Conservation (phyloP, 1,140 invertebrate species). For the Magallana gigas region DNA sequence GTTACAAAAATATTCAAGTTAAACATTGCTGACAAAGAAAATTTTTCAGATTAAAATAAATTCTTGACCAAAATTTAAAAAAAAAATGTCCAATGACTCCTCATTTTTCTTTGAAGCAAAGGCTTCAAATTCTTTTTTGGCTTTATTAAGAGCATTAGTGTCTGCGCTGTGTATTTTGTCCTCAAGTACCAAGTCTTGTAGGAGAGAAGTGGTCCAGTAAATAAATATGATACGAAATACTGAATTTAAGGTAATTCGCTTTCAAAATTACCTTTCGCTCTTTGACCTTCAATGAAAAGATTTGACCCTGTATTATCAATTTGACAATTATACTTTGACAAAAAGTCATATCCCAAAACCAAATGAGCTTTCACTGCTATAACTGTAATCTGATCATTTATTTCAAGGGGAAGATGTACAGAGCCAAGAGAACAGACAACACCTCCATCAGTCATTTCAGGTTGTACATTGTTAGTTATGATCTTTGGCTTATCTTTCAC, state of each 20-base stretch:
- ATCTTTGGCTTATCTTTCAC: background rate
- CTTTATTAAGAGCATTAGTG: no score
- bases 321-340: constrained; percentile 32
- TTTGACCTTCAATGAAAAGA: background rate
- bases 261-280: constrained; percentile 25
- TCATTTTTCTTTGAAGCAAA: no score
- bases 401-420: background rate
- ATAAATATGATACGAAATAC: background rate
- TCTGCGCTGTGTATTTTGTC: no score
- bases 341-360: constrained; percentile 49
- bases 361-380: constrained; percentile 32
- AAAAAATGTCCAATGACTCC: no score
- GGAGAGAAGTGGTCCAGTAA: no score
- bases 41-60: no score
- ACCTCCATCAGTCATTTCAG: constrained; percentile 43
- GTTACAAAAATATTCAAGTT: no score
- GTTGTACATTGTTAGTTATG: background rate
- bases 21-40: no score
- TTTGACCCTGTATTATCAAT: constrained; percentile 8
- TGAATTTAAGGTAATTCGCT: constrained; percentile 14
- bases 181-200: no score
- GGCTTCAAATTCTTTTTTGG: no score
- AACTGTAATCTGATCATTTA: background rate
- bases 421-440: constrained; percentile 15
- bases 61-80: no score